Conservation (phyloP, 2,113 vertebrate genomes). For the Ammodytes dubius region DNA sequence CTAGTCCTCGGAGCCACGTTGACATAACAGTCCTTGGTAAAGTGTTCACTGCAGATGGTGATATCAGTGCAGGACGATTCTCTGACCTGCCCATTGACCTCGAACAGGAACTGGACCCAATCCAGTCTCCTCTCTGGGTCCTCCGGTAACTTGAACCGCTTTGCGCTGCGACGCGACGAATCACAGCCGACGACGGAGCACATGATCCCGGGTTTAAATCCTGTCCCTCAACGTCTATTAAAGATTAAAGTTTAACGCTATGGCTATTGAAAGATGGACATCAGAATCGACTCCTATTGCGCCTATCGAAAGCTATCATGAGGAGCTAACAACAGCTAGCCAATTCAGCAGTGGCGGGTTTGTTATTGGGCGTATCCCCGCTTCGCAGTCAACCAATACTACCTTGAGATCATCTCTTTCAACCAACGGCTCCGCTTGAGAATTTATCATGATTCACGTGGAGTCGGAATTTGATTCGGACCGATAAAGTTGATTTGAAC, state of each 20-base stretch:
- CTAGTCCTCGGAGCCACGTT: neutral
- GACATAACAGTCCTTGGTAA: slow-evolving; percentile 33
- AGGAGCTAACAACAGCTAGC: neutral
- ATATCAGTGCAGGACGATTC: slow-evolving; percentile 52
- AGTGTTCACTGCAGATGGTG: slow-evolving; percentile 53
- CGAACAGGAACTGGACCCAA: slow-evolving; percentile 57
- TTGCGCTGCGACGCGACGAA: slow-evolving; percentile 6
- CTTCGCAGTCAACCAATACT: too few relatives aligned
- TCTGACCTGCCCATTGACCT: slow-evolving; percentile 19
- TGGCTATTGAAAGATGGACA: neutral
- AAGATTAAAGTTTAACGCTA: neutral
- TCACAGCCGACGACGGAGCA: slow-evolving; percentile 49
- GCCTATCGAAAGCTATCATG: too few relatives aligned
- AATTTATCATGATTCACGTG: too few relatives aligned
- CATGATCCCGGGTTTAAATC: slow-evolving; percentile 2
- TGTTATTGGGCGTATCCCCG: neutral
- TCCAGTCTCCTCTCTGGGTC: slow-evolving; percentile 45
- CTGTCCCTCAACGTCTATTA: neutral
- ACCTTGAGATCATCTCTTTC: too few relatives aligned
- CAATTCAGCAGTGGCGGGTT: neutral
- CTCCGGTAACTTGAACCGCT: slow-evolving; percentile 44
- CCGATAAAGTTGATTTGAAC: too few relatives aligned
- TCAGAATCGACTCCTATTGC: neutral
- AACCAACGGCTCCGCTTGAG: too few relatives aligned
- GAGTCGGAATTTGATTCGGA: too few relatives aligned